phyloP scores from a whole-genome alignment of 2,888 invertebrate genomes.

The Neoitamus cyanurus region DNA sequence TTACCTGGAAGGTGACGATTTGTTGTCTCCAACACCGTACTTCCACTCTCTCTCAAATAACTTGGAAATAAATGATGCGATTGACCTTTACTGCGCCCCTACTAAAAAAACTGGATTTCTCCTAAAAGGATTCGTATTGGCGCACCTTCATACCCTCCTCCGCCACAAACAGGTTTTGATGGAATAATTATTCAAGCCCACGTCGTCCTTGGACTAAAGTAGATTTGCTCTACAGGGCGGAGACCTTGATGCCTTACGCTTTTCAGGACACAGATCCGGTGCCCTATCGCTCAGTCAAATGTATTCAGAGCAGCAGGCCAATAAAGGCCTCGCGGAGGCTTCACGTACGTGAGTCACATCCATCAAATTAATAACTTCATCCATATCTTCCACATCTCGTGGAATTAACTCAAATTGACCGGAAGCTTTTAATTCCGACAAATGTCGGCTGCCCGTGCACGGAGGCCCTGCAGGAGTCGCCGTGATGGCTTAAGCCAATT shows the following conservation, averaged over 20 bases:
- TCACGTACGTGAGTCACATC: constrained; percentile 18
- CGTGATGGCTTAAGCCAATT: constrained; percentile 6
- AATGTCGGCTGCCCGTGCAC: not conserved
- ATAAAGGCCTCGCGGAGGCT: not conserved
- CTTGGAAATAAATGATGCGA: not conserved
- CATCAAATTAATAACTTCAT: constrained; percentile 25
- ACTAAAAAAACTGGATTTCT: no score
- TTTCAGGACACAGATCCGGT: not conserved
- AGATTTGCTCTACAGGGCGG: not conserved
- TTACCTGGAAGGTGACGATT: no score
- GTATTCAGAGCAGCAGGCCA: not conserved
- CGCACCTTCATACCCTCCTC: not conserved
- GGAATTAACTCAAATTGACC: constrained; percentile 40
- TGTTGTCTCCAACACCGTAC: no score
- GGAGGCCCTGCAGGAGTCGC: not conserved
- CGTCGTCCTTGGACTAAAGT: not conserved
- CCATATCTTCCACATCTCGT: constrained; percentile 10
- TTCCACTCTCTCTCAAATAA: no score
- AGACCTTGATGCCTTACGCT: not conserved
- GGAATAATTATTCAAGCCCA: not conserved
- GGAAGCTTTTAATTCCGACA: constrained; percentile 31
- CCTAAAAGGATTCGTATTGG: not conserved
- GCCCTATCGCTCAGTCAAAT: not conserved
- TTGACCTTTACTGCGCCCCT: no score
- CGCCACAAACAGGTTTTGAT: not conserved